Evolutionary conservation across 2,113 vertebrate genomes (phyloP).

Genomic region (Psittacula cyanocephala): DNA sequence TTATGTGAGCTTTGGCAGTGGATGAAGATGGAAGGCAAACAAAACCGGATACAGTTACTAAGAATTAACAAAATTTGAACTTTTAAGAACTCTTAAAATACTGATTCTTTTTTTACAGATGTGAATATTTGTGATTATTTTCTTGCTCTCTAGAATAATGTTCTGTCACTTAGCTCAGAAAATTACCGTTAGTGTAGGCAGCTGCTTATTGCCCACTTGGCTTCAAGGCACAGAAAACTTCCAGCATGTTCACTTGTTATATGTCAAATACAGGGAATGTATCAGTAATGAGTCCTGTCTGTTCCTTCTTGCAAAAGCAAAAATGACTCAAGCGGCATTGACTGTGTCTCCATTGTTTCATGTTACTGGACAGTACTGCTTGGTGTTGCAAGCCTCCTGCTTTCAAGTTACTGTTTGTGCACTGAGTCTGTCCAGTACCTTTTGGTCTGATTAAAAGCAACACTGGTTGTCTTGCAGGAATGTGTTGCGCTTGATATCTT

Average conservation of each 20-base stretch:
- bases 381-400: accelerated
- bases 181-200: background rate
- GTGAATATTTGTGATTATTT: background rate
- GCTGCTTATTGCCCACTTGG: background rate
- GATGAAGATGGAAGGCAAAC: background rate
- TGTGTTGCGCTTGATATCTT: background rate
- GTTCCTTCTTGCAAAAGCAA: background rate
- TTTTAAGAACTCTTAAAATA: background rate
- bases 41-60: background rate
- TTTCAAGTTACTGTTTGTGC: background rate
- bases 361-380: background rate
- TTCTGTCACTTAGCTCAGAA: background rate
- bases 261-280: background rate
- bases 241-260: background rate
- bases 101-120: background rate
- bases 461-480: accelerated
- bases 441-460: background rate
- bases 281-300: background rate
- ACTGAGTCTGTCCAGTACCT: background rate
- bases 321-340: background rate
- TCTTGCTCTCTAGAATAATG: background rate
- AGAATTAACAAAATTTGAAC: background rate
- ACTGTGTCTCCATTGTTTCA: accelerated
- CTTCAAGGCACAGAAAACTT: background rate
- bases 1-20: background rate